Evolutionary conservation across 2,113 vertebrate genomes (phyloP).

Genomic region (Syngnathus scovelli): DNA sequence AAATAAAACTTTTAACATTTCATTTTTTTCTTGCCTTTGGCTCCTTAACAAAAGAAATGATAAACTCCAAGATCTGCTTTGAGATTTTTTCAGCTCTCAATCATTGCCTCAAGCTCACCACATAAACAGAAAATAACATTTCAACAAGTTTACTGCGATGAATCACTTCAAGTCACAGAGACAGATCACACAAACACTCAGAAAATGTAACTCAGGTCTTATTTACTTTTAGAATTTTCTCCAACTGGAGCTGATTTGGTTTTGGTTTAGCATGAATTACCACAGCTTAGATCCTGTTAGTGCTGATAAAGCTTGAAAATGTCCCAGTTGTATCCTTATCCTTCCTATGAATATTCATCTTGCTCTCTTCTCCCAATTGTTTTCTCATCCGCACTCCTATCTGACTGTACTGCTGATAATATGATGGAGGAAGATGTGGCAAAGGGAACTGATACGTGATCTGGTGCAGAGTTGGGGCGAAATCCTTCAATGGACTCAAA

Average conservation of each 20-base stretch:
- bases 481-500: constrained; percentile 52
- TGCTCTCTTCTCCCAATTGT: constrained; percentile 62
- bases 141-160: constrained; percentile 44
- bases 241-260: constrained; percentile 48
- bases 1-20: constrained; percentile 4
- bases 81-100: constrained; percentile 26
- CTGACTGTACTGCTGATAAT: constrained; percentile 55
- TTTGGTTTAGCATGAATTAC: constrained; percentile 69
- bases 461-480: constrained; percentile 40
- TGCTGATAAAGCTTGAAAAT: constrained; percentile 61
- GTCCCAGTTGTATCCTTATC: constrained; percentile 65
- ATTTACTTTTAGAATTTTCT: constrained; percentile 28
- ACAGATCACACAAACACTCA: constrained; percentile 46
- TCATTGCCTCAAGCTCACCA: constrained; percentile 50
- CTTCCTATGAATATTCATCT: constrained; percentile 67
- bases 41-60: constrained; percentile 21
- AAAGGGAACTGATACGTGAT: constrained; percentile 61
- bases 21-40: neutral
- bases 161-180: constrained; percentile 39
- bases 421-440: constrained; percentile 47
- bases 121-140: constrained; percentile 39
- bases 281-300: constrained; percentile 67
- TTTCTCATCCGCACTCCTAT: constrained; percentile 62
- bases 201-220: constrained; percentile 45
- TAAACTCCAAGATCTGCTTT: constrained; percentile 29